phyloP scores from a whole-genome alignment of 1,140 invertebrate species.

The Caenorhabditis tropicalis region DNA sequence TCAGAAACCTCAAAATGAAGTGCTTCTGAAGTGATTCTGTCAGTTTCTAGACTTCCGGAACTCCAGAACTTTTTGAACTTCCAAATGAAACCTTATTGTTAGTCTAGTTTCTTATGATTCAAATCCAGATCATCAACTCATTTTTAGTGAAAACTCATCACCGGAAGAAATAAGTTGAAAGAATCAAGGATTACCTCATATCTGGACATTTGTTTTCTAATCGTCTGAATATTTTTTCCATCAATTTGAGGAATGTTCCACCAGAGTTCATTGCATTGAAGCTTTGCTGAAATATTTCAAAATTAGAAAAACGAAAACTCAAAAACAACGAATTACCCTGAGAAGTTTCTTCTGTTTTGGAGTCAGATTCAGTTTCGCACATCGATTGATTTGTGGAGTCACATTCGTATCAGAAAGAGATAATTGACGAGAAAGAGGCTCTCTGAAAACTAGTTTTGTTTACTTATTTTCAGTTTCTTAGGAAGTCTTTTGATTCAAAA shows the following conservation, averaged over 20 bases:
- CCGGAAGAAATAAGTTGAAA: no score
- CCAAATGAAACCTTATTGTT: not conserved
- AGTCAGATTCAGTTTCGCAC: conserved; percentile 46
- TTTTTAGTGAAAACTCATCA: no score
- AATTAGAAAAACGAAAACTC: not conserved
- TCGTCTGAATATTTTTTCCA: conserved; percentile 58
- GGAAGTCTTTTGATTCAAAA: no score
- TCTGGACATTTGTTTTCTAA: conserved; percentile 58
- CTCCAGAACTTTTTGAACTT: not conserved
- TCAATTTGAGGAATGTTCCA: conserved; percentile 52
- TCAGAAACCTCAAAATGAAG: not conserved
- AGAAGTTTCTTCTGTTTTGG: conserved; percentile 54
- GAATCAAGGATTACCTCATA: no score
- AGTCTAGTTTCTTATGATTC: no score
- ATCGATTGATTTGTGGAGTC: conserved; percentile 13
- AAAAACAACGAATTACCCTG: conserved; percentile 16
- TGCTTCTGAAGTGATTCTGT: not conserved
- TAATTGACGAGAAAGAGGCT: conserved; percentile 49
- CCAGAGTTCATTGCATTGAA: conserved; percentile 49
- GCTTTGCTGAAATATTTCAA: conserved; percentile 36
- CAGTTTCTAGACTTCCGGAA: no score
- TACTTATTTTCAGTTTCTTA: no score
- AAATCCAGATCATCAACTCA: no score
- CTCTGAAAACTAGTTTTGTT: conserved; percentile 24
- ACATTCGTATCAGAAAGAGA: conserved; percentile 53